A percentile compares a stretch with the other conserved stretches of the same genome.
These are phyloP conservation scores for Sebastes schlegelii DNA, from an alignment of 2,113 vertebrate genomes.

Conservation along the genomic window DNA sequence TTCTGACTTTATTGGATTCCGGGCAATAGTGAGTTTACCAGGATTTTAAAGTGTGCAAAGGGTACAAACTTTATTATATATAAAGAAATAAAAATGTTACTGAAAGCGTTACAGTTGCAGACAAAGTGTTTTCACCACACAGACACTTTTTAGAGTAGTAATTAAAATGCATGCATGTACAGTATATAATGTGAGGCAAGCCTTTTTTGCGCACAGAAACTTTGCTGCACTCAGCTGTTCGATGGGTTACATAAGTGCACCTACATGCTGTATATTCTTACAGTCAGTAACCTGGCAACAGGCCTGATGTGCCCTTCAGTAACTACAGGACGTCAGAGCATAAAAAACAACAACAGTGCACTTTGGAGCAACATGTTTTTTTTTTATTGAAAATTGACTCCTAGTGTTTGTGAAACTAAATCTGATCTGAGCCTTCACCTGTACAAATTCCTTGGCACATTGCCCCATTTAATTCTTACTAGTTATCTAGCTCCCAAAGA, in stretches of 20 bases:
- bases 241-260: constrained; percentile 62
- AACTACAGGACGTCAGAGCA: constrained; percentile 21
- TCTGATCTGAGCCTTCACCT: not conserved
- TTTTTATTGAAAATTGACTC: not conserved
- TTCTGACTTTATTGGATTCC: constrained; percentile 5
- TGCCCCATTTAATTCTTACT: not conserved
- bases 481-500: not conserved
- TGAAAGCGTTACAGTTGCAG: not conserved
- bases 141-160: not conserved
- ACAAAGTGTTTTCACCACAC: not conserved
- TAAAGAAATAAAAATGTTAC: not conserved
- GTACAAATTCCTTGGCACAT: not conserved
- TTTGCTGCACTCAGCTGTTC: constrained; percentile 35
- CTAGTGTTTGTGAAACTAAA: not conserved
- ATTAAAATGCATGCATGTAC: not conserved
- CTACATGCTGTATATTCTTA: constrained; percentile 58
- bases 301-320: constrained; percentile 39
- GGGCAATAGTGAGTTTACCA: constrained; percentile 42
- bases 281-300: constrained; percentile 79
- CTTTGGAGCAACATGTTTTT: not conserved
- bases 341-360: not conserved
- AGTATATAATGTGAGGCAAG: not conserved
- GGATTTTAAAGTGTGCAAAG: constrained; percentile 34
- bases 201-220: not conserved
- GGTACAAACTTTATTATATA: not conserved